phyloP scores from a whole-genome alignment of 1,140 invertebrate genomes.

The Zaprionus vittiger region DNA sequence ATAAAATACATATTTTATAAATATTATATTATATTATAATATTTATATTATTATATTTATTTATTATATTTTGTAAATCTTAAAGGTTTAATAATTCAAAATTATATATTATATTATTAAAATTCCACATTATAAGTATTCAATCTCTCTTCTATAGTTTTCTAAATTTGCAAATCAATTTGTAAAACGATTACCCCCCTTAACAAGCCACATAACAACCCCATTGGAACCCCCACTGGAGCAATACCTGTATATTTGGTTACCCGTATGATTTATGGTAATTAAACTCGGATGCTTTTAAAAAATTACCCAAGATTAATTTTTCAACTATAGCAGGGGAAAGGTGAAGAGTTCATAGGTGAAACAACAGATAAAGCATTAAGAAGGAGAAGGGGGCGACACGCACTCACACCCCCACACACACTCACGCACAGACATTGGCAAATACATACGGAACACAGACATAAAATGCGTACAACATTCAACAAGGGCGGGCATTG shows the following conservation, averaged over 20 bases:
- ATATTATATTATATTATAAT: no score
- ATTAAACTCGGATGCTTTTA: not conserved
- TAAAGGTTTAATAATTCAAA: no score
- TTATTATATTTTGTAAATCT: no score
- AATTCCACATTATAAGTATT: no score
- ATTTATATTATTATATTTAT: no score
- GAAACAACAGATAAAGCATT: not conserved
- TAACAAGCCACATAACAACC: not conserved
- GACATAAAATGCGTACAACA: not conserved
- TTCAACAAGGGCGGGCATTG: not conserved
- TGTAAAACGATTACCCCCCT: not conserved
- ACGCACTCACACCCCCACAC: not conserved
- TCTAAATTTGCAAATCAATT: not conserved
- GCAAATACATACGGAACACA: slow-evolving; percentile 6
- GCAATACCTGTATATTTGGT: not conserved
- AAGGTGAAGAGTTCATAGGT: not conserved
- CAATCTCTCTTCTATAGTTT: no score
- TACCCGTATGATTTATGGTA: not conserved
- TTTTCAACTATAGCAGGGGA: not conserved
- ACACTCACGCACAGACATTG: not conserved
- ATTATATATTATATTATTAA: no score
- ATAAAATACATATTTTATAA: no score
- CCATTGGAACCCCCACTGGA: not conserved
- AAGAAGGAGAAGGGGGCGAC: not conserved
- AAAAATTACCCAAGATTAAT: slow-evolving; percentile 4